Base-by-base conservation (phyloP, 64 coral and sea anemone species). In the Trachythela sp. region DNA sequence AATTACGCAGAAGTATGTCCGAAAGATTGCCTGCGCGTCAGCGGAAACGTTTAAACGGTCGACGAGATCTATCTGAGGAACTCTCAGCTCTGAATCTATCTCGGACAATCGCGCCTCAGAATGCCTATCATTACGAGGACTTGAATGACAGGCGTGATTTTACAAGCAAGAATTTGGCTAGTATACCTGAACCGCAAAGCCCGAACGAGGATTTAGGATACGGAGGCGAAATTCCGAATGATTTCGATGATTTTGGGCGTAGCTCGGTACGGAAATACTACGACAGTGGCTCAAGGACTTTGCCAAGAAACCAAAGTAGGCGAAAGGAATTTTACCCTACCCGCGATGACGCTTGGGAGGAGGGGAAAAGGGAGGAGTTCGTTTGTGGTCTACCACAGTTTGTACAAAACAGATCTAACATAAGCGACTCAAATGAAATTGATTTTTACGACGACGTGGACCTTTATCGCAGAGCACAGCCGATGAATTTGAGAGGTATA, bases 1-100 rank as follows among this genome's bases (percentile, higher is more conserved):
- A 80, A 36, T 80, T 80, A 80, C 75, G 75, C 9, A n/a, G 75
- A 35, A 80, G 75, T 39, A 80, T 80, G 75, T 80, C 75, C 13
- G 75, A 80, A 39, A 36, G 75, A 22, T 22, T 80, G 13, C 37
- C 75, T 39, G 15, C 75, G 35, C 75, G 37, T 39, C 75, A 80
- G 20, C 75, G 75, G 37, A 80, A 80, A 39, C 75, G 33, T 4
- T 1, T 39, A 17, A 35, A 15, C 9, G 31, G 31, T 36, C 30
- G 75, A 80, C 33, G 75, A 4, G 30, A 80, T 17, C 31, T 80
- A 80, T 80, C 75, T 18, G 75, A 80, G 33, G 75, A 80, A 39
- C 37, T 80, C 15, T 30, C 75, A 1, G 75, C 75, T 30, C 30
- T 80, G 75, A 80, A 80, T 20, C 33, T 80, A 39, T 35, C 75